Evolutionary conservation across 2,113 vertebrate species (phyloP).

Genomic region (Casuarius casuarius): DNA sequence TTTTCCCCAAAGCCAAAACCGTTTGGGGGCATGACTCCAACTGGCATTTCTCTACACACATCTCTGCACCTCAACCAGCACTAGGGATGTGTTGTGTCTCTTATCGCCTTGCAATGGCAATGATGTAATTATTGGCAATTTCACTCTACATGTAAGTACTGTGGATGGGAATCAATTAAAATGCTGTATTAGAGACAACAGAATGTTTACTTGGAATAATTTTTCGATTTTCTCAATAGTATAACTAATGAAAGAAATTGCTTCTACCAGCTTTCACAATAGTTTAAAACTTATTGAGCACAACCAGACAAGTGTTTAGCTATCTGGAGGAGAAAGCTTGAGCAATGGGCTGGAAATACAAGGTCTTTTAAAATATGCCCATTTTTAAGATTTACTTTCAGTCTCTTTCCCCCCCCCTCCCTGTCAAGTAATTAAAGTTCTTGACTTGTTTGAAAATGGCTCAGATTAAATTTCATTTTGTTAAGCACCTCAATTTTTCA

Average conservation of each 20-base stretch:
- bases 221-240: constrained; percentile 58
- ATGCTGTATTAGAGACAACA: constrained; percentile 15
- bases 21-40: neutral
- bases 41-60: neutral
- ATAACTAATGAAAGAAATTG: constrained; percentile 64
- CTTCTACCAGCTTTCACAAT: constrained; percentile 55
- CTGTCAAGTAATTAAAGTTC: constrained; percentile 80
- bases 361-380: constrained; percentile 68
- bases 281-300: constrained; percentile 71
- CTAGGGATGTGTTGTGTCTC: neutral
- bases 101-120: neutral
- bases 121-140: neutral
- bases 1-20: neutral
- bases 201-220: constrained; percentile 68
- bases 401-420: constrained; percentile 28
- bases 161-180: constrained; percentile 58
- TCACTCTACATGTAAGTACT: neutral
- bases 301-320: constrained; percentile 60
- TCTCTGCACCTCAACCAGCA: neutral
- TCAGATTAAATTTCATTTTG: constrained; percentile 82
- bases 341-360: constrained; percentile 63
- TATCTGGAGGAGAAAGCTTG: constrained; percentile 45
- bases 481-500: constrained; percentile 81
- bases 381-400: constrained; percentile 67
- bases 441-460: constrained; percentile 78